Percentiles rank a stretch among this genome's conserved stretches.
phyloP scores from a whole-genome alignment of 1,140 invertebrate genomes.

The Lineus longissimus region DNA sequence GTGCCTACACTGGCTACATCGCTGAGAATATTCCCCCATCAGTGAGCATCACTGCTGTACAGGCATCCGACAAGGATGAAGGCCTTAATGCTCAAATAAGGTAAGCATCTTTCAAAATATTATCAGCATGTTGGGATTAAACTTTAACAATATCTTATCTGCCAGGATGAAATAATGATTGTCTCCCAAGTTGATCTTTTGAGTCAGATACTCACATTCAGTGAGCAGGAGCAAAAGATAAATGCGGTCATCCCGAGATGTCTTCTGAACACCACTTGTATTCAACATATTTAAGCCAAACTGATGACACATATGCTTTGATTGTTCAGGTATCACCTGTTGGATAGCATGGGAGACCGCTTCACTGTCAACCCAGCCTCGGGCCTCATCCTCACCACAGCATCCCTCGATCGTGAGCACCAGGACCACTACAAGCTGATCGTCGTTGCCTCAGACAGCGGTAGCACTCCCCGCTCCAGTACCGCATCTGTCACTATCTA shows the following conservation, averaged over 20 bases:
- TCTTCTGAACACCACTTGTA: no score
- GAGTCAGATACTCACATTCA: no score
- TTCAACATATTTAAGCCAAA: no score
- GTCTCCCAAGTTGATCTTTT: no score
- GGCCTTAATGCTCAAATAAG: conserved; percentile 76
- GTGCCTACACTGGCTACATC: conserved; percentile 86
- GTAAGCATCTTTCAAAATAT: conserved; percentile 80
- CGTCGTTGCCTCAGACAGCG: conserved; percentile 65
- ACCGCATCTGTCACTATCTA: conserved; percentile 32
- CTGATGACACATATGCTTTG: no score
- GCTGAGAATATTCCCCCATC: conserved; percentile 72
- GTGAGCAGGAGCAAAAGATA: no score
- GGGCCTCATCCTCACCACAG: conserved; percentile 73
- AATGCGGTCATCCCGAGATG: no score
- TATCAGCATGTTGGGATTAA: no score
- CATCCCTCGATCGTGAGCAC: conserved; percentile 73
- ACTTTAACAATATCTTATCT: no score
- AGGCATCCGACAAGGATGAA: conserved; percentile 84
- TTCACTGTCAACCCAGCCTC: conserved; percentile 83
- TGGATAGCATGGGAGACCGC: conserved; percentile 7
- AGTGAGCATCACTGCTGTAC: conserved; percentile 82
- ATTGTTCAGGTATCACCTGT: conserved; percentile 7
- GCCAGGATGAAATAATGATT: no score
- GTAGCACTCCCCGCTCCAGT: conserved; percentile 30
- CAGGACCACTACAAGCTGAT: conserved; percentile 65